phyloP scores from a whole-genome alignment of 1,140 invertebrate species.

The Philotrypesis tridentata region DNA sequence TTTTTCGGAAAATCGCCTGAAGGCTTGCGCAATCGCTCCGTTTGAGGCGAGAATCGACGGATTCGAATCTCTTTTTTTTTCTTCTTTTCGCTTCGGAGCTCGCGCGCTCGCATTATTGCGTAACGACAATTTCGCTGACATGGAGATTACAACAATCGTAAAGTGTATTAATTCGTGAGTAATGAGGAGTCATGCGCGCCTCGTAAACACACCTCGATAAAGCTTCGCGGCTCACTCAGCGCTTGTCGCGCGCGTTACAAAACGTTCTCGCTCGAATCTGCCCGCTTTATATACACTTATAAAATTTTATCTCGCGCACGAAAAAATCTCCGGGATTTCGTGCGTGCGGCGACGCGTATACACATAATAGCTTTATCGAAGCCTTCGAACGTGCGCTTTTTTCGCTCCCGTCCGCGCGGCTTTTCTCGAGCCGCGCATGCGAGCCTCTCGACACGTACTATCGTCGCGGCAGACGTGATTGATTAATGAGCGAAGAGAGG shows the following conservation, averaged over 20 bases:
- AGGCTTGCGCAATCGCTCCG: slow-evolving; percentile 15
- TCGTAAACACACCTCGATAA: neutral
- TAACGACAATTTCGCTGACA: neutral
- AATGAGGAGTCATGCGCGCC: neutral
- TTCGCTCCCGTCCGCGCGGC: too few species aligned
- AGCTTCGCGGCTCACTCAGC: neutral
- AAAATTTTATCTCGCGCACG: slow-evolving; percentile 31
- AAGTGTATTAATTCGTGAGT: neutral
- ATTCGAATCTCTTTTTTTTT: too few species aligned
- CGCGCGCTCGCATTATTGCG: neutral
- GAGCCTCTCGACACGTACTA: neutral
- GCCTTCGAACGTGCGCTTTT: neutral
- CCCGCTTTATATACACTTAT: neutral
- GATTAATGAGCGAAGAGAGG: neutral
- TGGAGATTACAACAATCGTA: neutral
- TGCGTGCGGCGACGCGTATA: neutral
- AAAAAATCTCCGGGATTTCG: neutral
- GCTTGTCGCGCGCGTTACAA: neutral
- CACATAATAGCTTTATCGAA: neutral
- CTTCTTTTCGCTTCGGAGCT: too few species aligned
- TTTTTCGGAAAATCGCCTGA: slow-evolving; percentile 18
- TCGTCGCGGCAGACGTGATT: neutral
- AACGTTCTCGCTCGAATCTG: slow-evolving; percentile 8
- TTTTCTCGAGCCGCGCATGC: neutral
- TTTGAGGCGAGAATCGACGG: too few species aligned